phyloP scores from a whole-genome alignment of 2,797 vertebrate genomes.

The Myiotriccus ornatus region DNA sequence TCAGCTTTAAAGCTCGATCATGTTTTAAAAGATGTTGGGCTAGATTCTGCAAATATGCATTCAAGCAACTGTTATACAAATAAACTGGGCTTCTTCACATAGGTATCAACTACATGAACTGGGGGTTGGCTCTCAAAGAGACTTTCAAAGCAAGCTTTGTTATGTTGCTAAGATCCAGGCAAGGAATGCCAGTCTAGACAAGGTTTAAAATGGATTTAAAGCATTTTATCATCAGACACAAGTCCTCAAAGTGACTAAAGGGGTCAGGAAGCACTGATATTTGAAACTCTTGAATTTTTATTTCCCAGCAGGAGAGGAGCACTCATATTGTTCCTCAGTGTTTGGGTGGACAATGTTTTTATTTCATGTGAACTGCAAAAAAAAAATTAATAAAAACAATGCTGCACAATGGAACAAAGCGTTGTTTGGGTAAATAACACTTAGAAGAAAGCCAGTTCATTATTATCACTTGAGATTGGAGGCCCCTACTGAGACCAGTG shows the following conservation, averaged over 20 bases:
- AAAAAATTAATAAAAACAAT: constrained; percentile 30
- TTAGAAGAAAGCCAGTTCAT: constrained; percentile 41
- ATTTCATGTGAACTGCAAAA: constrained; percentile 22
- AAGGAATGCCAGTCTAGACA: constrained; percentile 35
- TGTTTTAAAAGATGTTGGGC: not conserved
- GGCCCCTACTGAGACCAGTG: constrained; percentile 5
- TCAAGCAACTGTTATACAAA: not conserved
- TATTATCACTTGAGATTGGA: constrained; percentile 47
- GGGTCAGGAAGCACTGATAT: constrained; percentile 34
- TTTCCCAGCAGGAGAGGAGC: constrained; percentile 37
- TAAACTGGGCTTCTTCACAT: not conserved
- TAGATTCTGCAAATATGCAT: not conserved
- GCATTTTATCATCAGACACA: constrained; percentile 39
- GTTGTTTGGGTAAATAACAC: constrained; percentile 45
- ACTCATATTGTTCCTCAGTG: not conserved
- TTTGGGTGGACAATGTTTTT: constrained; percentile 35
- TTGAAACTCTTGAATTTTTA: constrained; percentile 47
- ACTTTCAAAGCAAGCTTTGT: constrained; percentile 53
- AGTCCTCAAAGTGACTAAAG: constrained; percentile 36
- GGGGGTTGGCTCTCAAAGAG: not conserved
- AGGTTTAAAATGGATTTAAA: constrained; percentile 59
- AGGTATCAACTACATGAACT: constrained; percentile 1
- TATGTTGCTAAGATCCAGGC: constrained; percentile 54
- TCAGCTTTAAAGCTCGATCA: not conserved
- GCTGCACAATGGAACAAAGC: not conserved